Percentiles rank a stretch among this genome's conserved stretches.
Conservation (phyloP, 1,140 invertebrate genomes). For the Dermatophagoides farinae region DNA sequence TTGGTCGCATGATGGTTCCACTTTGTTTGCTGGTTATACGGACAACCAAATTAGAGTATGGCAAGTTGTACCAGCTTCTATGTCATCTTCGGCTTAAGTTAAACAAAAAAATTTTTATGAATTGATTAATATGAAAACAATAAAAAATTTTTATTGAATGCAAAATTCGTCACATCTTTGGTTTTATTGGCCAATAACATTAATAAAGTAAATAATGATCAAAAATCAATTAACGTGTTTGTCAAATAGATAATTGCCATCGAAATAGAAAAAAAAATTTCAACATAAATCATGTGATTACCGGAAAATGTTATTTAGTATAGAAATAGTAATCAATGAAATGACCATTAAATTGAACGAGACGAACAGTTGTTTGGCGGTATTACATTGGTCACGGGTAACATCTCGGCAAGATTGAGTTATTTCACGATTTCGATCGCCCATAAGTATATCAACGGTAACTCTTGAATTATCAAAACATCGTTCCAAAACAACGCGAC, state of each 20-base stretch:
- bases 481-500: conserved; percentile 12
- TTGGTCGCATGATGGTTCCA: conserved; percentile 98
- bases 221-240: not conserved
- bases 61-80: conserved; percentile 45
- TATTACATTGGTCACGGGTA: conserved; percentile 12
- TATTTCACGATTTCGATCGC: conserved; percentile 10
- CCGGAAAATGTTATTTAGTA: not conserved
- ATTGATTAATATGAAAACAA: not conserved
- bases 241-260: not conserved
- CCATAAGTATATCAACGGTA: conserved; percentile 14
- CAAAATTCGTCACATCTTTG: not conserved
- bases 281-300: not conserved
- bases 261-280: not conserved
- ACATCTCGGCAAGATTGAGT: conserved; percentile 10
- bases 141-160: not conserved
- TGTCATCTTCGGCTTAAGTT: too few species aligned
- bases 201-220: not conserved
- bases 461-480: conserved; percentile 11
- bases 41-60: conserved; percentile 96
- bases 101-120: too few species aligned
- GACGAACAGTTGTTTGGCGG: not conserved
- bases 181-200: not conserved
- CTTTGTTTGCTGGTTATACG: conserved; percentile 94
- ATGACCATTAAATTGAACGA: not conserved
- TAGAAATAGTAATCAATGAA: not conserved